Percentiles rank a stretch among this genome's conserved stretches.
phyloP scores from a whole-genome alignment of 2,888 invertebrate species.

The Rotaria sp. region DNA sequence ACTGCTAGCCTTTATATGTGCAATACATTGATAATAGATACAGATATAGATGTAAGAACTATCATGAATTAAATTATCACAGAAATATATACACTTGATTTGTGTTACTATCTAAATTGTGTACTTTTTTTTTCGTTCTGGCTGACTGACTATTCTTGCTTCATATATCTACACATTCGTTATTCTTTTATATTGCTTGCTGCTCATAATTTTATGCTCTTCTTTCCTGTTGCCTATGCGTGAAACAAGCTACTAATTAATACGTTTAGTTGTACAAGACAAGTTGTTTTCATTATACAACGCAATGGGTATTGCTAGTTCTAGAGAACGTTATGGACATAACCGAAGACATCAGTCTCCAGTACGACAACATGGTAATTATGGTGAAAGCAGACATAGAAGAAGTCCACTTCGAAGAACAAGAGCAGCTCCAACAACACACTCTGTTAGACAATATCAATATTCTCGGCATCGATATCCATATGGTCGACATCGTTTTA shows the following conservation, averaged over 20 bases:
- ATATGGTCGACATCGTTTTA: not conserved
- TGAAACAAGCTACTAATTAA: not conserved
- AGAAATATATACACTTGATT: not conserved
- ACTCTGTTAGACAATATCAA: not conserved
- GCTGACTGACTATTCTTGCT: not conserved
- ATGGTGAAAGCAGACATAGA: not conserved
- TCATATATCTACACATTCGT: not conserved
- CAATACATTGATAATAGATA: no score
- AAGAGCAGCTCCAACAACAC: not conserved
- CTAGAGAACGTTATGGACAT: not conserved
- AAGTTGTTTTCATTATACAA: not conserved
- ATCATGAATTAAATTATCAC: not conserved
- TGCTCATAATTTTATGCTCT: not conserved
- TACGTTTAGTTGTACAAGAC: not conserved
- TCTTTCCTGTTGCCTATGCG: not conserved
- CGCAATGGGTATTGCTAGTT: not conserved
- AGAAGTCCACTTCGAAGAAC: not conserved
- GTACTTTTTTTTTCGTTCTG: not conserved
- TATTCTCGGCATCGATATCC: not conserved
- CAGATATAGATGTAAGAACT: no score
- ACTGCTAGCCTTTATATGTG: not conserved
- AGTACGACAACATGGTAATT: not conserved
- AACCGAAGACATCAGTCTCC: no score
- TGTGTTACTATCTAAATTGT: not conserved
- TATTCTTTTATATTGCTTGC: not conserved